A percentile compares a stretch with the other conserved stretches of the same genome.
Conservation (phyloP, 2,888 invertebrate genomes). For the Drosophila yooni region DNA sequence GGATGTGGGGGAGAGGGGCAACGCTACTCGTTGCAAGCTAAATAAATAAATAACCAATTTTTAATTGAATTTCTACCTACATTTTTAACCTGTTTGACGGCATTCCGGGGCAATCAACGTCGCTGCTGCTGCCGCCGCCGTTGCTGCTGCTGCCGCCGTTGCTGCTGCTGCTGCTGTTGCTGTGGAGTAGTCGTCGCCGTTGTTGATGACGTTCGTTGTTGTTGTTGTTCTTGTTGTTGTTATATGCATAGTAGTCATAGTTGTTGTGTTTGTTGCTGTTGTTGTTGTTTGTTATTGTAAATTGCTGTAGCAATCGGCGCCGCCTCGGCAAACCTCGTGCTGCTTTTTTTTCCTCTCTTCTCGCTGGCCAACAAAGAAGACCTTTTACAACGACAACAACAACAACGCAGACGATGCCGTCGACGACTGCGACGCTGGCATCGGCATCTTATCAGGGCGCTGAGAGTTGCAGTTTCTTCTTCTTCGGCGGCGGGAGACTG, state of each 20-base stretch:
- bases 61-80: constrained; percentile 83
- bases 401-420: constrained; percentile 7
- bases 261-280: constrained; percentile 40
- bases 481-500: constrained; percentile 49
- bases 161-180: constrained; percentile 42
- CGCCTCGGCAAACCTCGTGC: constrained; percentile 76
- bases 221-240: constrained; percentile 52
- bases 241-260: constrained; percentile 63
- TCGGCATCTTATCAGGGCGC: constrained; percentile 68
- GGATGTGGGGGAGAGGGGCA: constrained; percentile 9
- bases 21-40: constrained; percentile 66
- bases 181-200: constrained; percentile 74
- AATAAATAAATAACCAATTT: constrained; percentile 84
- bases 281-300: constrained; percentile 68
- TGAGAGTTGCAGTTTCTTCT: constrained; percentile 55
- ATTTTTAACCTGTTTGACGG: constrained; percentile 84
- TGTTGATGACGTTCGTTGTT: constrained; percentile 71
- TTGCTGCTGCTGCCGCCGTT: constrained; percentile 55
- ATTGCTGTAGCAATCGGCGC: constrained; percentile 73
- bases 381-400: constrained; percentile 60
- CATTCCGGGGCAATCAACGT: constrained; percentile 83
- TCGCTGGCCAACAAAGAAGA: constrained; percentile 75
- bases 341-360: constrained; percentile 59
- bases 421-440: constrained; percentile 16
- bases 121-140: constrained; percentile 59